These are phyloP conservation scores for Sweltsa coloradensis DNA, from an alignment of 1,140 invertebrate species.

Conservation along the genomic window DNA sequence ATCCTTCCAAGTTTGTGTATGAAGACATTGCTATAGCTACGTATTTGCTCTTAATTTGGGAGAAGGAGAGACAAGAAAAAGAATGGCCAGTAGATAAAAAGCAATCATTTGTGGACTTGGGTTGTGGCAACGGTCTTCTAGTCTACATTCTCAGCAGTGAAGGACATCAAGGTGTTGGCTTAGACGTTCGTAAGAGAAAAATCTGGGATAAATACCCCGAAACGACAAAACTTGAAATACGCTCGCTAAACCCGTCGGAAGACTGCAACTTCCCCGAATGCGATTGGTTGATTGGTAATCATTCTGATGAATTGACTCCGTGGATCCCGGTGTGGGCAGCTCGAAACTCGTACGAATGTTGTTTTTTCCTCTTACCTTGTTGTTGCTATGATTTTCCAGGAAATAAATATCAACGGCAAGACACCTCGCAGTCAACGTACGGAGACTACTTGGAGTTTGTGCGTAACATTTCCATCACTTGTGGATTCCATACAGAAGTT, in stretches of 20 bases:
- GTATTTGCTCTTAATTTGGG: conserved; percentile 77
- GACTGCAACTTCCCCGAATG: conserved; percentile 54
- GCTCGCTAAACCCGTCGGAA: conserved; percentile 54
- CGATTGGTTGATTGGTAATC: conserved; percentile 97
- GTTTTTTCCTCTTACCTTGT: conserved; percentile 87
- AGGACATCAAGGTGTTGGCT: conserved; percentile 73
- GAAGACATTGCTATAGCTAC: conserved; percentile 93
- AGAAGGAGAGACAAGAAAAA: conserved; percentile 27
- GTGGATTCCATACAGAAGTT: conserved; percentile 60
- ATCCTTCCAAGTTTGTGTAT: conserved; percentile 89
- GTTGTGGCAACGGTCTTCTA: conserved; percentile 93
- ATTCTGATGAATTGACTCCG: conserved; percentile 95
- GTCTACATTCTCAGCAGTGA: conserved; percentile 78
- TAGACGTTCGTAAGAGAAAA: conserved; percentile 80
- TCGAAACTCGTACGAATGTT: conserved; percentile 48
- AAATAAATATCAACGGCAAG: conserved; percentile 60
- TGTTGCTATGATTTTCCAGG: conserved; percentile 86
- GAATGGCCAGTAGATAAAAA: conserved; percentile 19
- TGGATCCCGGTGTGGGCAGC: conserved; percentile 93
- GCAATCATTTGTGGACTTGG: conserved; percentile 82
- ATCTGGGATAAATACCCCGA: conserved; percentile 76
- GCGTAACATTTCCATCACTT: conserved; percentile 48
- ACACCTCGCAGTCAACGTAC: conserved; percentile 60
- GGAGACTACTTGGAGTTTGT: conserved; percentile 74
- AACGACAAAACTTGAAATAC: conserved; percentile 27